Evolutionary conservation across 92 coral and sea anemone genomes (phyloP).

Genomic region (Phenganax marumi): DNA sequence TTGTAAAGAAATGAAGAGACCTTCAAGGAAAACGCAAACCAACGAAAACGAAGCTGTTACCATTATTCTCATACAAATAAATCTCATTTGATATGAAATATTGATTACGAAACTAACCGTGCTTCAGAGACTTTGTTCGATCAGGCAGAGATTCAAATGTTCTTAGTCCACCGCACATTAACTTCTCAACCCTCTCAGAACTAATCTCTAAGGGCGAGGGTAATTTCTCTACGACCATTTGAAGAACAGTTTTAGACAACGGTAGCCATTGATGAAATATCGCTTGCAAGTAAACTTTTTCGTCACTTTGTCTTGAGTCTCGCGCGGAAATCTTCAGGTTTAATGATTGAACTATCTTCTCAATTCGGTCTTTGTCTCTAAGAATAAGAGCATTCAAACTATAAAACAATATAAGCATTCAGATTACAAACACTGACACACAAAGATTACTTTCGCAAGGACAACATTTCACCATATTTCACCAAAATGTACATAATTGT

Average conservation of each 20-base stretch:
- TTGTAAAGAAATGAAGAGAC: no score
- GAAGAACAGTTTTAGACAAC: conserved; percentile 70
- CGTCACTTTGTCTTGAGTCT: conserved; percentile 88
- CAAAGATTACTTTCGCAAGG: not conserved
- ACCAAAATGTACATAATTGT: no score
- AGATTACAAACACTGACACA: not conserved
- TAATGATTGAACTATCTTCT: conserved; percentile 84
- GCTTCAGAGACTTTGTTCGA: conserved; percentile 68
- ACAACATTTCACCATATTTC: no score
- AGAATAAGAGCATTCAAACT: not conserved
- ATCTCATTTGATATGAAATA: no score
- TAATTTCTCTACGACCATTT: conserved; percentile 85
- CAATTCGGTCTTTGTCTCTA: conserved; percentile 85
- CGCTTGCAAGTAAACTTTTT: conserved; percentile 71
- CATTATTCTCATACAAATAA: no score
- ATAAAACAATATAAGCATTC: not conserved
- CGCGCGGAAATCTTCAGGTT: conserved; percentile 89
- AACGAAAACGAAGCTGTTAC: no score
- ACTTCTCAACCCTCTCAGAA: conserved; percentile 86
- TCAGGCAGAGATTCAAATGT: conserved; percentile 82
- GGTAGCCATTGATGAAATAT: conserved; percentile 93
- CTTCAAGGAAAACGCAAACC: no score
- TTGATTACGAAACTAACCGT: conserved; percentile 44
- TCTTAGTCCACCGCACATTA: conserved; percentile 89
- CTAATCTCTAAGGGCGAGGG: conserved; percentile 77